Conservation (phyloP, 2,113 vertebrate species). For the Mormyrus lacerda region DNA sequence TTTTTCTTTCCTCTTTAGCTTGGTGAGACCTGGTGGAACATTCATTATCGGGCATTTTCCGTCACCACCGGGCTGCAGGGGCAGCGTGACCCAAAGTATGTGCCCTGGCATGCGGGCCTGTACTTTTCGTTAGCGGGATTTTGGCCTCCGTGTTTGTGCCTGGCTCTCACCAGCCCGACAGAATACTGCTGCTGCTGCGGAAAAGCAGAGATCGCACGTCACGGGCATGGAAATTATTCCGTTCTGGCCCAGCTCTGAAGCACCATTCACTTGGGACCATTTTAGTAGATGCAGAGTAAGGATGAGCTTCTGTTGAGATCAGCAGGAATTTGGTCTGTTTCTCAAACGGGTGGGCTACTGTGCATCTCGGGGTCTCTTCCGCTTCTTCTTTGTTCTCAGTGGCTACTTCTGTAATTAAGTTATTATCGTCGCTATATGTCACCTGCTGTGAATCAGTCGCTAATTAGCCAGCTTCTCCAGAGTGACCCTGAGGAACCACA, state of each 20-base stretch:
- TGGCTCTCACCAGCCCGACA: background rate
- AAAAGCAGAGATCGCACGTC: background rate
- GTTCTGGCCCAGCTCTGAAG: background rate
- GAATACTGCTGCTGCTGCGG: background rate
- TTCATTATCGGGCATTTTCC: constrained; percentile 1
- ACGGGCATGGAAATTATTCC: constrained; percentile 8
- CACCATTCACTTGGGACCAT: background rate
- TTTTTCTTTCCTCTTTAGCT: background rate
- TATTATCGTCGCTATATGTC: background rate
- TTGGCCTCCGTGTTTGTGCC: background rate
- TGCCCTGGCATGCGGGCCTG: constrained; percentile 1
- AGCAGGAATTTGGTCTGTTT: background rate
- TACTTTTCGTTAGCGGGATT: background rate
- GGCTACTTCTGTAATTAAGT: background rate
- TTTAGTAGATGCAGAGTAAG: constrained; percentile 3
- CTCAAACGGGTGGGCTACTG: background rate
- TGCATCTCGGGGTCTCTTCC: background rate
- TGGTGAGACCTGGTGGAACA: background rate
- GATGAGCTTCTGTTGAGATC: background rate
- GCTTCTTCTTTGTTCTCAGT: background rate
- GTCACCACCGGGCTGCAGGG: background rate
- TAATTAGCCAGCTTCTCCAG: background rate
- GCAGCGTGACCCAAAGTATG: background rate
- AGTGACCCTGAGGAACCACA: background rate
- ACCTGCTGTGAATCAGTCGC: background rate